Evolutionary conservation across 2,797 vertebrate genomes (phyloP).

Genomic region (Scyliorhinus canicula): DNA sequence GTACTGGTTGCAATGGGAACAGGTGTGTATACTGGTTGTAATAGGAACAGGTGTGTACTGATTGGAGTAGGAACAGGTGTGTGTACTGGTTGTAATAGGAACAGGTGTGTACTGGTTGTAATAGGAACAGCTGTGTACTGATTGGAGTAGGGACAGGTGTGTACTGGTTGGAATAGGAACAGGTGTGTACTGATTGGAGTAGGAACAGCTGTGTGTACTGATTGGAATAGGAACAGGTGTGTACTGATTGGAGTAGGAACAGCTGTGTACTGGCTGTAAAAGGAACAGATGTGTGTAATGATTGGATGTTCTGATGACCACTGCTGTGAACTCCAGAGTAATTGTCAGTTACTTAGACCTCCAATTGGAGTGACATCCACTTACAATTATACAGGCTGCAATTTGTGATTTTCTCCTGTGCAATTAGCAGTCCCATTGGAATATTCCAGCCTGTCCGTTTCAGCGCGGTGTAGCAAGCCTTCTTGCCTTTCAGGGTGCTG

Average conservation of each 20-base stretch:
- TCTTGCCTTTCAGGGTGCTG: constrained; percentile 32
- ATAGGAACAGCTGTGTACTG: too few relatives aligned
- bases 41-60: too few relatives aligned
- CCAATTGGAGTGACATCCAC: background rate
- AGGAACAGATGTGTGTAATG: background rate
- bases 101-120: too few relatives aligned
- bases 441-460: constrained; percentile 34
- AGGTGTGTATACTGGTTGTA: too few relatives aligned
- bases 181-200: background rate
- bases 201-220: background rate
- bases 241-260: background rate
- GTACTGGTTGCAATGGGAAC: background rate
- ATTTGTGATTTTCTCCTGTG: constrained; percentile 8
- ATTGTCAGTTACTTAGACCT: background rate
- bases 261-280: background rate
- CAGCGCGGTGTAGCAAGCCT: background rate
- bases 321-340: background rate
- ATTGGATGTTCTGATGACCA: background rate
- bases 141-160: too few relatives aligned
- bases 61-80: too few relatives aligned
- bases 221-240: background rate
- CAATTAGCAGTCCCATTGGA: constrained; percentile 16
- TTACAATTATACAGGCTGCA: constrained; percentile 27
- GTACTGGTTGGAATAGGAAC: background rate
- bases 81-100: too few relatives aligned